Conservation (phyloP, 2,888 invertebrate genomes). For the Hofmannophila pseudospretella region DNA sequence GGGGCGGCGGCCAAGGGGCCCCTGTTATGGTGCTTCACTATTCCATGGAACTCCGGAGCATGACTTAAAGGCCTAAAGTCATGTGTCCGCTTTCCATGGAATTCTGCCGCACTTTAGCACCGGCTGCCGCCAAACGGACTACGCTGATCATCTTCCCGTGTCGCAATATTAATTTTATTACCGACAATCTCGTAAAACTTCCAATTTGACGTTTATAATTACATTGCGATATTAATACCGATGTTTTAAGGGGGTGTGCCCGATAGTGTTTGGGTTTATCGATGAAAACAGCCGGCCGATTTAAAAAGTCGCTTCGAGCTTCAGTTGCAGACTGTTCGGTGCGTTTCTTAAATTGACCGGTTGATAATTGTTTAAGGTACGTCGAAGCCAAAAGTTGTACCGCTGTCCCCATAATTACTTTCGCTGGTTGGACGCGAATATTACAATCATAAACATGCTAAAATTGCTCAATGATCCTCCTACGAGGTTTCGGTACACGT, state of each 20-base stretch:
- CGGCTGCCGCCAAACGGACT: slow-evolving; percentile 60
- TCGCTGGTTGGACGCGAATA: slow-evolving; percentile 47
- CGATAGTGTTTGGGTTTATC: slow-evolving; percentile 67
- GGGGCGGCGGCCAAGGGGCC: slow-evolving; percentile 68
- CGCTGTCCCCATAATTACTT: slow-evolving; percentile 58
- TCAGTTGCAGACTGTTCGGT: slow-evolving; percentile 23
- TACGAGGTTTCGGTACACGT: slow-evolving; percentile 27
- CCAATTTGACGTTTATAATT: slow-evolving; percentile 52
- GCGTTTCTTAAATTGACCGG: slow-evolving; percentile 45
- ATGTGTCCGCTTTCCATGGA: slow-evolving; percentile 59
- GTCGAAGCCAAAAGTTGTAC: slow-evolving; percentile 61
- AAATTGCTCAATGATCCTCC: slow-evolving; percentile 63
- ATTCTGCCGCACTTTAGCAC: slow-evolving; percentile 57
- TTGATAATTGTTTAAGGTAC: slow-evolving; percentile 48
- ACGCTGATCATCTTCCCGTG: slow-evolving; percentile 54
- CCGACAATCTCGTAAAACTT: slow-evolving; percentile 47
- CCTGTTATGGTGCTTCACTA: slow-evolving; percentile 53
- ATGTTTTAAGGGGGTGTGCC: slow-evolving; percentile 54
- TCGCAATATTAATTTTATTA: slow-evolving; percentile 31
- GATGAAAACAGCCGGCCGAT: slow-evolving; percentile 35
- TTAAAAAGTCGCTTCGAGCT: slow-evolving; percentile 29
- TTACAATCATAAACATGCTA: slow-evolving; percentile 58
- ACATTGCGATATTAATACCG: slow-evolving; percentile 43
- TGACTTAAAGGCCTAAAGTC: slow-evolving; percentile 73
- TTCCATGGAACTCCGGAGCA: slow-evolving; percentile 57